Evolutionary conservation across 2,888 invertebrate species (phyloP).

Genomic region (Athripsodes cinereus): DNA sequence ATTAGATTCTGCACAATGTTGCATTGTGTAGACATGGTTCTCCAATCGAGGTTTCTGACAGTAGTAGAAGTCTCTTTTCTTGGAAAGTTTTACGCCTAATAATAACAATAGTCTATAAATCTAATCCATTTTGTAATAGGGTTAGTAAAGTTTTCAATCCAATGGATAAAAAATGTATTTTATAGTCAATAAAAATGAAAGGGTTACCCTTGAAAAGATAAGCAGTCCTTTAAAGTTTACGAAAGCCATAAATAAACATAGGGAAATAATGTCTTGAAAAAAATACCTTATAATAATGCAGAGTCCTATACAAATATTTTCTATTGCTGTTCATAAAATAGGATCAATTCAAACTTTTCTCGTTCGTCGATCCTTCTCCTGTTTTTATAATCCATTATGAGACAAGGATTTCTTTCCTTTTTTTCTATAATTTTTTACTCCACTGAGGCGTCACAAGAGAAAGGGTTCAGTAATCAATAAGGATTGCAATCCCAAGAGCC

Average conservation of each 20-base stretch:
- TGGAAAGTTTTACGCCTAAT: too few relatives aligned
- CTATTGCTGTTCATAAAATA: conserved; percentile 1
- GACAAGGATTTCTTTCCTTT: conserved; percentile 10
- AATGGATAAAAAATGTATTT: not conserved
- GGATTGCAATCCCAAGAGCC: conserved; percentile 50
- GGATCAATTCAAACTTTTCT: not conserved
- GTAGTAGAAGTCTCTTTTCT: too few relatives aligned
- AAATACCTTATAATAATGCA: not conserved
- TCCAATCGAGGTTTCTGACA: too few relatives aligned
- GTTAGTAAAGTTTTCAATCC: not conserved
- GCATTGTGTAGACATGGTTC: too few relatives aligned
- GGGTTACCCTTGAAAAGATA: not conserved
- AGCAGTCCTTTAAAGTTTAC: not conserved
- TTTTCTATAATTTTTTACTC: conserved; percentile 14
- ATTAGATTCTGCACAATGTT: too few relatives aligned
- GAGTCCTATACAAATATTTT: not conserved
- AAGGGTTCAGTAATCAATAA: conserved; percentile 53
- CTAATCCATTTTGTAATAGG: too few relatives aligned
- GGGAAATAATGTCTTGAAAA: not conserved
- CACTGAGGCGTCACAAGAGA: conserved; percentile 30
- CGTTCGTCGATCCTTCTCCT: not conserved
- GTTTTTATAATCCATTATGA: conserved; percentile 8
- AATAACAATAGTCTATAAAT: too few relatives aligned
- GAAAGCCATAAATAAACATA: not conserved
- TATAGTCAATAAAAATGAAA: not conserved